Conservation (phyloP, 2,797 vertebrate species). For the Tangara arthus region DNA sequence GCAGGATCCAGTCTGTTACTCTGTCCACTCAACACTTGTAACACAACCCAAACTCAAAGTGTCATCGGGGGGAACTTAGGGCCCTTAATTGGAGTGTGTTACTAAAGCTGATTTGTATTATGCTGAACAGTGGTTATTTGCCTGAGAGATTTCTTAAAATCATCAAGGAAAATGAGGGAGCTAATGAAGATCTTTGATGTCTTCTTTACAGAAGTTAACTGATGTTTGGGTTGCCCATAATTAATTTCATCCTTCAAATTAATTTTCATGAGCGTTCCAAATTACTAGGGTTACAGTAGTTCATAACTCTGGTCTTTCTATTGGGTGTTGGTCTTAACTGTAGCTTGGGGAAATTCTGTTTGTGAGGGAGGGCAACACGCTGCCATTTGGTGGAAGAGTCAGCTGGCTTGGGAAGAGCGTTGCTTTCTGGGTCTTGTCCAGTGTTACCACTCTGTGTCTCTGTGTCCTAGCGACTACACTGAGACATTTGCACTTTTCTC, state of each 20-base stretch:
- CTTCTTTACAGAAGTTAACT: conserved; percentile 22
- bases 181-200: conserved; percentile 47
- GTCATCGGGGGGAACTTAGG: not conserved
- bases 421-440: not conserved
- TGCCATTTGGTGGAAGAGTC: not conserved
- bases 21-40: not conserved
- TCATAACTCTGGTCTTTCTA: not conserved
- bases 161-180: not conserved
- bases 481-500: not conserved
- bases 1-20: not conserved
- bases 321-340: not conserved
- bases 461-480: not conserved
- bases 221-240: conserved; percentile 38
- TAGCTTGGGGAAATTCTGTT: not conserved
- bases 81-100: not conserved
- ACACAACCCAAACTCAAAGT: not conserved
- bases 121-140: not conserved
- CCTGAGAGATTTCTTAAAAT: not conserved
- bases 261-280: not conserved
- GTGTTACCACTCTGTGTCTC: not conserved
- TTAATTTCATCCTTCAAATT: conserved; percentile 45
- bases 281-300: not conserved
- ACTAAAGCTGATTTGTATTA: not conserved
- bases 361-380: not conserved
- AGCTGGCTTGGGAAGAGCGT: not conserved